phyloP scores from a whole-genome alignment of 2,888 invertebrate species.

The Aproaerema taeniolella region DNA sequence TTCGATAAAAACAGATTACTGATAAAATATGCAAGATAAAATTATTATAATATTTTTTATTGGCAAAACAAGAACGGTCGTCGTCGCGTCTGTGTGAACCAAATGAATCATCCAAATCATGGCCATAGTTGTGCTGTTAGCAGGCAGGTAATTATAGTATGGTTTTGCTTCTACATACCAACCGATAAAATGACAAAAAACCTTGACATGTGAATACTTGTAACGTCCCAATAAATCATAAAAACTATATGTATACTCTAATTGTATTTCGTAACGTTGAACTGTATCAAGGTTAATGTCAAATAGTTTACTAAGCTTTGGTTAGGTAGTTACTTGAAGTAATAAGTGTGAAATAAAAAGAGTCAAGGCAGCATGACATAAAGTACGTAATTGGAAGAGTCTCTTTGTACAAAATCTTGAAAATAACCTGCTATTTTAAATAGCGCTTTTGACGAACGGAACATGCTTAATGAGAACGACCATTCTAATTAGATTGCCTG shows the following conservation, averaged over 20 bases:
- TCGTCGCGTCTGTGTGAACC: slow-evolving; percentile 26
- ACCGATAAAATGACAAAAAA: slow-evolving; percentile 41
- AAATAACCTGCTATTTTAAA: too few species aligned
- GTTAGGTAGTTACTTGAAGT: slow-evolving; percentile 2
- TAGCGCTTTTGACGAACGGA: too few species aligned
- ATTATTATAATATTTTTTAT: slow-evolving; percentile 13
- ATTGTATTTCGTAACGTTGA: slow-evolving; percentile 46
- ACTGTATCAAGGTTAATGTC: slow-evolving; percentile 52
- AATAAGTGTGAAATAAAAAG: slow-evolving; percentile 7
- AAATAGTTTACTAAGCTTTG: slow-evolving; percentile 3
- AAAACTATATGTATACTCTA: slow-evolving; percentile 32
- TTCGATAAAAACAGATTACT: slow-evolving; percentile 2
- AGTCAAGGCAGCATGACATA: slow-evolving; percentile 3
- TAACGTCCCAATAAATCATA: slow-evolving; percentile 35
- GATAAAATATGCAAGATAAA: slow-evolving; percentile 13
- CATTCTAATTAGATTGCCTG: background rate
- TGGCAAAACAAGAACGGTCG: slow-evolving; percentile 27
- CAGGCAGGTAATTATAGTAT: slow-evolving; percentile 24
- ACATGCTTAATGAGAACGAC: too few species aligned
- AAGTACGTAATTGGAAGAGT: background rate
- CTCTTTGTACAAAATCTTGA: too few species aligned
- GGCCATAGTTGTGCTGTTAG: slow-evolving; percentile 21
- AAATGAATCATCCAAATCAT: slow-evolving; percentile 32
- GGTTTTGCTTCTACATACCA: slow-evolving; percentile 24
- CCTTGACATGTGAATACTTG: slow-evolving; percentile 40